phyloP scores from a whole-genome alignment of 2,113 vertebrate species.

The Mugil cephalus region DNA sequence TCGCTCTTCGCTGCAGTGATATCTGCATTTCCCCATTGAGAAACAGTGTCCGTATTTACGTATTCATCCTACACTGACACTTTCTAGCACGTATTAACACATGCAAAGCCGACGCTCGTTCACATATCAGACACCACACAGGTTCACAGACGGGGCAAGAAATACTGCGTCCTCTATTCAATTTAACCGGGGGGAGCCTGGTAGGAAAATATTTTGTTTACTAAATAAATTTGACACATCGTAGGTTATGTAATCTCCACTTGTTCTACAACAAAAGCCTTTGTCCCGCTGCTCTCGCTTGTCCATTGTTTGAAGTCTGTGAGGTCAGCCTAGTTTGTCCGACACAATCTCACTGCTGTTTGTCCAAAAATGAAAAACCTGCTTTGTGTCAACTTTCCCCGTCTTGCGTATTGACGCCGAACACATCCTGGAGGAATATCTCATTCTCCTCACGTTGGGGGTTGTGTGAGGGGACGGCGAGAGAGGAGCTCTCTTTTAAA shows the following conservation, averaged over 20 bases:
- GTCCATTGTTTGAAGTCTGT: slow-evolving; percentile 69
- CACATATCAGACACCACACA: slow-evolving; percentile 28
- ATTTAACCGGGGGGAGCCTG: background rate
- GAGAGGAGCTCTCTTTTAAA: slow-evolving; percentile 69
- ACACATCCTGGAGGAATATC: slow-evolving; percentile 35
- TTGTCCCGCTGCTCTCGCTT: slow-evolving; percentile 63
- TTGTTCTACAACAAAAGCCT: slow-evolving; percentile 63
- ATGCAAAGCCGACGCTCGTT: slow-evolving; percentile 13
- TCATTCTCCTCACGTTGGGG: slow-evolving; percentile 73
- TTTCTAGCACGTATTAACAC: background rate
- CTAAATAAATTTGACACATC: slow-evolving; percentile 7
- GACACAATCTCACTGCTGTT: slow-evolving; percentile 27
- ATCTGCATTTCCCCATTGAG: background rate
- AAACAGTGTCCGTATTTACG: background rate
- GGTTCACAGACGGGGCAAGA: background rate
- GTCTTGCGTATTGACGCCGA: slow-evolving; percentile 31
- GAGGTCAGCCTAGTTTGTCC: slow-evolving; percentile 72
- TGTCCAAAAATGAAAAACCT: slow-evolving; percentile 32
- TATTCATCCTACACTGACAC: slow-evolving; percentile 20
- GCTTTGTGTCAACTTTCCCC: slow-evolving; percentile 27
- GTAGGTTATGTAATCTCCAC: slow-evolving; percentile 52
- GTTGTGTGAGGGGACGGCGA: slow-evolving; percentile 42
- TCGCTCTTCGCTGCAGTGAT: background rate
- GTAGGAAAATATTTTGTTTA: background rate
- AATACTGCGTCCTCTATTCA: background rate